phyloP scores from a whole-genome alignment of 2,888 invertebrate species.

The Papilio demoleus region DNA sequence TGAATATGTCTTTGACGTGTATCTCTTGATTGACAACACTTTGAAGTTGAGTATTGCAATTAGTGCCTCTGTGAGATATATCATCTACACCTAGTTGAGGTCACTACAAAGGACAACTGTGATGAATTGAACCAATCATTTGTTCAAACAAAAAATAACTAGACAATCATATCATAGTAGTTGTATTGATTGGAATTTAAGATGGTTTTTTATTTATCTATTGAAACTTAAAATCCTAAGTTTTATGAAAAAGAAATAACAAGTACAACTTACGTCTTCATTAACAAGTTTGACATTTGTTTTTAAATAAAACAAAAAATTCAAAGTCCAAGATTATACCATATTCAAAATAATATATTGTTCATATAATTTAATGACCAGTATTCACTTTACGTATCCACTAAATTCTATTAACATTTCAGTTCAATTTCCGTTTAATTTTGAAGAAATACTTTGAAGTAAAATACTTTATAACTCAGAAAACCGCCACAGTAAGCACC shows the following conservation, averaged over 20 bases:
- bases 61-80: background rate
- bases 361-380: background rate
- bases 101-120: background rate
- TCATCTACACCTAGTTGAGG: background rate
- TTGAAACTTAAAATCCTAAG: no score
- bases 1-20: background rate
- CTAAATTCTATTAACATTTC: background rate
- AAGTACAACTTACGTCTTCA: no score
- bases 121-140: background rate
- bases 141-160: background rate
- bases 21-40: background rate
- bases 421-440: background rate
- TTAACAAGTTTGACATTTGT: no score
- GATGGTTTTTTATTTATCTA: no score
- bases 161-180: no score
- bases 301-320: no score
- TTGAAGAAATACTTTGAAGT: background rate
- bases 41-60: constrained; percentile 6
- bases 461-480: background rate
- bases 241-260: no score
- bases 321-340: no score
- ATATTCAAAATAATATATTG: background rate
- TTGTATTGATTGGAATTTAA: no score
- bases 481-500: constrained; percentile 5
- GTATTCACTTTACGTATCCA: no score